Evolutionary conservation across 2,888 invertebrate genomes (phyloP), one percentile per base, ranked within the genome.

Genomic region (Blera fallax): DNA sequence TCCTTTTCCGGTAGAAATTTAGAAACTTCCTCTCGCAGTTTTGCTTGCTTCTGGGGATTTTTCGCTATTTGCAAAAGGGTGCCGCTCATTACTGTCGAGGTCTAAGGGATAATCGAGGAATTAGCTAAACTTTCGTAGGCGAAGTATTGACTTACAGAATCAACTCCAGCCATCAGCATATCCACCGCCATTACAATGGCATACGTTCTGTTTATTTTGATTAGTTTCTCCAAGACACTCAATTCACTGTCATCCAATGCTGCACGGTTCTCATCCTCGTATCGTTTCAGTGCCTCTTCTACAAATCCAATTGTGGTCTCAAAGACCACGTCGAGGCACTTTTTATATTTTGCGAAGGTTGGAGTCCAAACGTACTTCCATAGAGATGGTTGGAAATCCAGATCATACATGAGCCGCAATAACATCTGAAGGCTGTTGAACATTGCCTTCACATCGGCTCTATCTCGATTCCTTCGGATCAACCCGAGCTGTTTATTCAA

Each of bases 131-230:
- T 40, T n/a, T n/a, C n/a, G n/a, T n/a, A n/a, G n/a, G n/a, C n/a
- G n/a, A n/a, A n/a, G 10, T 14, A 6, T 18, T 2, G 7, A 94
- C 88, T 90, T 95, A 97, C 96, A 70, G 95, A 95, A 89, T 96
- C 96, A 21, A 96, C 94, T 72, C 96, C 96, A 48, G 95, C 95
- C 78, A 94, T 91, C 6, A 96, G 88, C 95, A 96, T 94, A 89
- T 96, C 96, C 89, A 94, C 93, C 0, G 94, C 94, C 95, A 95
- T 95, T 81, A 94, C 93, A 5, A 93, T 89, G 0, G 95, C 96
- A 7, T 95, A 93, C 89, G 93, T 93, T 87, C 94, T 93, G 88
- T 95, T 94, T 18, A 94, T 93, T 52, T 93, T 93, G 24, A 95
- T 90, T 8, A 96, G 90, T 88, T 94, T 94, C 90, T 95, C 94